Evolutionary conservation across 2,113 vertebrate species (phyloP).

Genomic region (Cynopterus brachyotis): DNA sequence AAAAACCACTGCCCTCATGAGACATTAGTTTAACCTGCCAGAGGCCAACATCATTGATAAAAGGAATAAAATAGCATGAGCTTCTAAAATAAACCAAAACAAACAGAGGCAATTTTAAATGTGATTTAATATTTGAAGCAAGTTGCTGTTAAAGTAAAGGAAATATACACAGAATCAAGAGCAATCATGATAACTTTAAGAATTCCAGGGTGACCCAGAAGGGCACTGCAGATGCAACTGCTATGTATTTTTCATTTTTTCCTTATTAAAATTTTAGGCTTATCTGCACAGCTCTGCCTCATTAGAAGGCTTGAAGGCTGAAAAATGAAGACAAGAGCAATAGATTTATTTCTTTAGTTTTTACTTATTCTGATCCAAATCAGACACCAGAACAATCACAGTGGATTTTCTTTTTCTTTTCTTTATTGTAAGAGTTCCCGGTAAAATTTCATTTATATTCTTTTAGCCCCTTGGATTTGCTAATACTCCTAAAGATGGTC

Average conservation of each 20-base stretch:
- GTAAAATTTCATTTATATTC: slow-evolving; percentile 15
- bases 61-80: neutral
- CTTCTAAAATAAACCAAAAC: neutral
- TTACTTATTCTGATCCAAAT: slow-evolving; percentile 48
- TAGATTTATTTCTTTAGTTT: slow-evolving; percentile 60
- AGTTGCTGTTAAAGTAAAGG: neutral
- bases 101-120: neutral
- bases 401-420: neutral
- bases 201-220: slow-evolving; percentile 43
- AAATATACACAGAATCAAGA: neutral
- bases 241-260: slow-evolving; percentile 68
- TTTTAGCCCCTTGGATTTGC: neutral
- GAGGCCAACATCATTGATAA: neutral
- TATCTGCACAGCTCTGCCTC: slow-evolving; percentile 42
- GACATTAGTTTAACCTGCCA: neutral
- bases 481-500: neutral
- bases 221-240: neutral
- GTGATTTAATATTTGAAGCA: neutral
- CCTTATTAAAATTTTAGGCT: slow-evolving; percentile 71
- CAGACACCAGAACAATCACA: slow-evolving; percentile 50
- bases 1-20: neutral
- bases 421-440: neutral
- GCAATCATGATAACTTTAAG: slow-evolving; percentile 11
- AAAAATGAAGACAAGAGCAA: slow-evolving; percentile 58
- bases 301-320: slow-evolving; percentile 53